Base-by-base conservation (phyloP, 1,140 invertebrate species). In the Zaprionus africanus region DNA sequence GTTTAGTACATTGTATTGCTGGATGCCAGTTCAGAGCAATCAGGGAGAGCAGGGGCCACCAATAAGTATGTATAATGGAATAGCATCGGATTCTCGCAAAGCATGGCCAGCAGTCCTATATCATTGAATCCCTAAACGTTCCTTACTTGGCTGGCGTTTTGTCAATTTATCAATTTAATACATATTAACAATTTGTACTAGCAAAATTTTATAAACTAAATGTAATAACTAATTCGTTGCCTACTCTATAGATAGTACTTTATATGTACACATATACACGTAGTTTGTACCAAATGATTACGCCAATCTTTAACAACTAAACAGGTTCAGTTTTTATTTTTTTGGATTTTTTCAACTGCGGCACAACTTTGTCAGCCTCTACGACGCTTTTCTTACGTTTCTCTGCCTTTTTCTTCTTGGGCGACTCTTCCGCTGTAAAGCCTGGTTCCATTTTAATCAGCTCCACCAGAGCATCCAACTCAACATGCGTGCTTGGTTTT, bases 241-340 rank as follows among this genome's bases (percentile, higher is more conserved):
- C 41, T 46, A 46, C n/a, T 46, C 1, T 38, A 11, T 11, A 34
- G 38, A 13, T 41, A 34, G 41, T 49, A 15, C 1, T 24, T 6
- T n/a, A 28, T 11, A 34, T 34, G 31, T 34, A 11, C 9, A 34
- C 11, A 38, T 41, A 57, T 73, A 68, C 24, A 41, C 54, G 60
- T 87, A 87, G 49, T 87, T 82, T 71, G 66, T 72, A 82, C 68
- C 75, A 62, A 31, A 22, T 58, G 22, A 73, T 49, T 54, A 53
- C 19, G 43, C 28, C 41, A 67, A 70, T 71, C 17, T 51, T 62
- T 43, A 53, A 49, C 24, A 28, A 38, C 64, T 88, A 80, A 53
- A 90, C 31, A 11, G 81, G 84, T 62, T 88, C 84, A 9, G 22
- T 54, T 88, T 88, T 88, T 90, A 90, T 88, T 88, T 70, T 77